Percentiles rank a stretch among this genome's conserved stretches.
Evolutionary conservation across 2,113 vertebrate genomes (phyloP).

Genomic region (Toxostoma redivivum): DNA sequence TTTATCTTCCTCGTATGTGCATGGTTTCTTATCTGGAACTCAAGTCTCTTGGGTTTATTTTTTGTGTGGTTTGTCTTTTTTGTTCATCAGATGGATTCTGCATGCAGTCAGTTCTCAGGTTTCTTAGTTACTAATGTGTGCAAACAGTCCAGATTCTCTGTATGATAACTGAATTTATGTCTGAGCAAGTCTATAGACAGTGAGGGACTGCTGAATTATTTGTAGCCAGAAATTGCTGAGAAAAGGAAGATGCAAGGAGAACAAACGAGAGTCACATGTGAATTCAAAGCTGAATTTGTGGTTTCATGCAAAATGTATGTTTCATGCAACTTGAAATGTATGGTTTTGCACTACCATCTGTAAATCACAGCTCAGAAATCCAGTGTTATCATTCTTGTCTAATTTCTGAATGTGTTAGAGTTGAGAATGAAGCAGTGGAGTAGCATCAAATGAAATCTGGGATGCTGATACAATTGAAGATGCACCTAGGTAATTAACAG

Average conservation of each 20-base stretch:
- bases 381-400: background rate
- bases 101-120: accelerated
- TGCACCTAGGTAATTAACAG: background rate
- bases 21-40: background rate
- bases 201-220: background rate
- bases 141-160: background rate
- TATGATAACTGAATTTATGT: background rate
- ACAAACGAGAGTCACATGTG: background rate
- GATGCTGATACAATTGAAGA: background rate
- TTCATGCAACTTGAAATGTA: background rate
- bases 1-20: background rate
- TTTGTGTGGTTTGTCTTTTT: background rate
- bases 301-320: background rate
- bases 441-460: background rate
- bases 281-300: background rate
- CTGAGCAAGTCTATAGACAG: background rate
- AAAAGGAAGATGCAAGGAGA: background rate
- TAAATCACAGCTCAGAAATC: background rate
- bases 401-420: background rate
- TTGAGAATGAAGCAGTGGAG: background rate
- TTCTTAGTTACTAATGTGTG: background rate
- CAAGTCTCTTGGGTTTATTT: background rate
- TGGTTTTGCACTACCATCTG: background rate
- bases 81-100: background rate
- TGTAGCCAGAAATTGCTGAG: background rate